Conservation (phyloP, 2,888 invertebrate genomes). For the Himalopsyche tibetana region DNA sequence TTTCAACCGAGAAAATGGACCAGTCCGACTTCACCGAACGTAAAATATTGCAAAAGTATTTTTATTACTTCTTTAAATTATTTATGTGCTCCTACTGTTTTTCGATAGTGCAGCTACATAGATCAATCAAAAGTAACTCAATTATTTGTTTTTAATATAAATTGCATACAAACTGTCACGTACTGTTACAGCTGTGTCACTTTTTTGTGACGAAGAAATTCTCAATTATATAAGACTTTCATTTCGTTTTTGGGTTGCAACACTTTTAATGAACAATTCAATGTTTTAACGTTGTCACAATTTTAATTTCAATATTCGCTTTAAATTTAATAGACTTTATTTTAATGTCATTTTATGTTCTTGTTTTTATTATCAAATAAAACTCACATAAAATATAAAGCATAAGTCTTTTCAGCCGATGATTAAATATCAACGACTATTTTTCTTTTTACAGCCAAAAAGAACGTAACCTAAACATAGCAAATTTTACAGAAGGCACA, state of each 20-base stretch:
- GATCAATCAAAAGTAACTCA: conserved; percentile 6
- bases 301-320: no score
- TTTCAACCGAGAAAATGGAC: conserved; percentile 8
- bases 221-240: conserved; percentile 5
- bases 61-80: not conserved
- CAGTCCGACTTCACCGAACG: conserved; percentile 5
- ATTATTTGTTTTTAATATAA: conserved; percentile 32
- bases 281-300: not conserved
- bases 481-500: no score
- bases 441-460: no score
- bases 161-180: conserved; percentile 25
- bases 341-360: no score
- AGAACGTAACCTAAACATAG: no score
- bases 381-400: no score
- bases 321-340: no score
- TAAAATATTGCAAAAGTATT: conserved; percentile 22
- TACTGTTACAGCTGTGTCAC: not conserved
- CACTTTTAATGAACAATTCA: not conserved
- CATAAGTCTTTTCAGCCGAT: no score
- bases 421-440: no score
- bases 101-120: not conserved
- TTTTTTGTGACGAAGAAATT: conserved; percentile 8
- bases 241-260: not conserved
- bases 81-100: conserved; percentile 13
- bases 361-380: no score